Conservation (phyloP, 2,888 invertebrate genomes). For the Aphidoletes aphidimyza region DNA sequence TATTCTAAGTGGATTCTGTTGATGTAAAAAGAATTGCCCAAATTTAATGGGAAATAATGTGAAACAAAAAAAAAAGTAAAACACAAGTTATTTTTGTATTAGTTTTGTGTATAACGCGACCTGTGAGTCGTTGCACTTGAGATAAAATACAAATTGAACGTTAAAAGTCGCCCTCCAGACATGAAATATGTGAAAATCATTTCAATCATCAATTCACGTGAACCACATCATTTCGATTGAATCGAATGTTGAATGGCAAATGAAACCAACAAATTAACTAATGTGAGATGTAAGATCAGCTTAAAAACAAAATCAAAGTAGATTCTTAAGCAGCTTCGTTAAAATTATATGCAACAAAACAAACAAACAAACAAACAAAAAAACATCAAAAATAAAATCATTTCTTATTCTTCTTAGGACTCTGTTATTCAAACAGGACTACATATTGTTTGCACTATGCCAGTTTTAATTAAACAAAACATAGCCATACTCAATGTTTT, state of each 20-base stretch:
- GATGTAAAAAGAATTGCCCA: background rate
- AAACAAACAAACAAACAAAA: too few relatives aligned
- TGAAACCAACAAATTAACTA: background rate
- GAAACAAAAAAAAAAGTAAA: background rate
- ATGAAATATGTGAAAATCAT: too few relatives aligned
- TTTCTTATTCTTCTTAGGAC: too few relatives aligned
- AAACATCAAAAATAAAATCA: too few relatives aligned
- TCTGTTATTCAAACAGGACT: too few relatives aligned
- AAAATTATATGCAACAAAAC: too few relatives aligned
- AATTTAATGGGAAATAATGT: background rate
- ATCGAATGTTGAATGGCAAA: background rate
- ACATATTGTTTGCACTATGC: background rate
- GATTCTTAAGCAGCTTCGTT: too few relatives aligned
- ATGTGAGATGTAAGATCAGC: background rate
- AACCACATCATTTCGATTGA: too few relatives aligned
- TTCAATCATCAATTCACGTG: background rate
- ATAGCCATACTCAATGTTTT: background rate
- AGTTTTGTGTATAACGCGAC: slow-evolving; percentile 11
- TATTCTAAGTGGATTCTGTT: too few relatives aligned
- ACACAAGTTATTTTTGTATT: background rate
- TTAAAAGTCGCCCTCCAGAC: background rate
- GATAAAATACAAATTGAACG: background rate
- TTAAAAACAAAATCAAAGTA: background rate
- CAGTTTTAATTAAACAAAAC: too few relatives aligned
- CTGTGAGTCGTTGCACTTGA: background rate